Conservation (phyloP, 2,797 vertebrate species). For the Capromys pilorides region DNA sequence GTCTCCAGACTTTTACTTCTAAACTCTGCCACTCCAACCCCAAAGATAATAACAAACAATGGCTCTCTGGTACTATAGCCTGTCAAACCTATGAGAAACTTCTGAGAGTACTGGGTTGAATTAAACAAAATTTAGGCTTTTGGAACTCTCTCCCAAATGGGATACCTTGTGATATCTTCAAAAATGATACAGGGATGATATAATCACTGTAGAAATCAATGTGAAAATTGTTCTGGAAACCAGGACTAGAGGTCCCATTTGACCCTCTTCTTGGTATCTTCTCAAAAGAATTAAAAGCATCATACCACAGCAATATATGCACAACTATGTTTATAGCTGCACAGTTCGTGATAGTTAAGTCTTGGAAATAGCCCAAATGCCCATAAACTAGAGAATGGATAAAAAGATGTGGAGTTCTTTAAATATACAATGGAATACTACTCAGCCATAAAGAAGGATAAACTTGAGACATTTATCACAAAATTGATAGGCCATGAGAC, state of each 20-base stretch:
- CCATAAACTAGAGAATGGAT: no score
- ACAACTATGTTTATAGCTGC: neutral
- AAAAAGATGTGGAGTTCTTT: neutral
- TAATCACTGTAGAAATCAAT: neutral
- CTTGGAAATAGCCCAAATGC: no score
- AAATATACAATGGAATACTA: neutral
- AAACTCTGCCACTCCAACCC: neutral
- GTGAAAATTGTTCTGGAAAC: neutral
- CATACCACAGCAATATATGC: neutral
- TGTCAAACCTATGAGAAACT: neutral
- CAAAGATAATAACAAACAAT: neutral
- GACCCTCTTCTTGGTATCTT: neutral
- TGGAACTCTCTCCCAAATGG: neutral
- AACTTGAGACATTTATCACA: neutral
- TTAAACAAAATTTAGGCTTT: conserved; percentile 35
- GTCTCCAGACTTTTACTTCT: conserved; percentile 32
- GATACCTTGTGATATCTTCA: conserved; percentile 13
- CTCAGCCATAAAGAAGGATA: neutral
- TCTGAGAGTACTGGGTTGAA: conserved; percentile 15
- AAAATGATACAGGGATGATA: neutral
- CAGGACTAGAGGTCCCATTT: neutral
- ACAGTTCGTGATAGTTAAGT: neutral
- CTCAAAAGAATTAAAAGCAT: neutral
- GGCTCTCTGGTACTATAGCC: neutral
- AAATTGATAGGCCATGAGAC: neutral